Conservation (phyloP, 2,888 invertebrate genomes). For the Marronus borbonicus region DNA sequence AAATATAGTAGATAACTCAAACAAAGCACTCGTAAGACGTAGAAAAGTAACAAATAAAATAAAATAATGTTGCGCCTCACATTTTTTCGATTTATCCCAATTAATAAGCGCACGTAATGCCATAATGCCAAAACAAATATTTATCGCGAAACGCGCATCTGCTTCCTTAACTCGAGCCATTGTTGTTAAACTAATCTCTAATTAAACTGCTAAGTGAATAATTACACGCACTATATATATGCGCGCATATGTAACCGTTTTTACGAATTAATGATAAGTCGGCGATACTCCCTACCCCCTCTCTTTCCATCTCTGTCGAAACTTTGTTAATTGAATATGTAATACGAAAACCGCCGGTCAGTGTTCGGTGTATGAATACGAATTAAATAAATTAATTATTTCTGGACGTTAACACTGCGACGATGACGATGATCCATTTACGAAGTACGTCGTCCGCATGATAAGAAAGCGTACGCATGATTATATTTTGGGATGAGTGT, state of each 20-base stretch:
- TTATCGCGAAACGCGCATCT: background rate
- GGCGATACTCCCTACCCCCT: background rate
- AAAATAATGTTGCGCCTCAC: too few species aligned
- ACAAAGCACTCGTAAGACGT: too few species aligned
- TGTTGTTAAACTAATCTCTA: constrained; percentile 6
- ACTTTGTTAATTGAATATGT: constrained; percentile 35
- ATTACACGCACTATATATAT: background rate
- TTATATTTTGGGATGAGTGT: background rate
- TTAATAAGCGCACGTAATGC: background rate
- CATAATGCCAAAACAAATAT: background rate
- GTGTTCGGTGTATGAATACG: constrained; percentile 4
- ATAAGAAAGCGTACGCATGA: background rate
- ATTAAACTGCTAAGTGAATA: constrained; percentile 11
- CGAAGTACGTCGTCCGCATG: background rate
- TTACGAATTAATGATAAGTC: constrained; percentile 20
- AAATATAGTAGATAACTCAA: too few species aligned
- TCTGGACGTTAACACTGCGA: background rate
- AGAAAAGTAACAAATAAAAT: too few species aligned
- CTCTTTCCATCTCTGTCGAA: background rate
- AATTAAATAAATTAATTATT: constrained; percentile 23
- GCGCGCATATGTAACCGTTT: background rate
- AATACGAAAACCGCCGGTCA: background rate
- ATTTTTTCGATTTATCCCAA: background rate
- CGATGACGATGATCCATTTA: background rate
- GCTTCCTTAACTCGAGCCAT: background rate